Evolutionary conservation across 2,888 invertebrate genomes (phyloP).

Genomic region (Herminia tarsipennalis): DNA sequence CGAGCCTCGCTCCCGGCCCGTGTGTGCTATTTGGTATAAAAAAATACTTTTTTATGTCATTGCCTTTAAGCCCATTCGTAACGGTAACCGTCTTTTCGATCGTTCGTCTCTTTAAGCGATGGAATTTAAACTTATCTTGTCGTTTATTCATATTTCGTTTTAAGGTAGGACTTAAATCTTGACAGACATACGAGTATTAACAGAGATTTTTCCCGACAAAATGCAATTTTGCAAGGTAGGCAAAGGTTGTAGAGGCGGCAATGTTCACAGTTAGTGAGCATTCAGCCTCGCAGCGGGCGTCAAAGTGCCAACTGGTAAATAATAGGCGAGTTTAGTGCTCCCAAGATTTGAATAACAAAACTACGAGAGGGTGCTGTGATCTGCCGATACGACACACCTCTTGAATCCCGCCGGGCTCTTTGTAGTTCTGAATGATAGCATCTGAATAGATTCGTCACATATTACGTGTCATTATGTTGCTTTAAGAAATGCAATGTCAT

Average conservation of each 20-base stretch:
- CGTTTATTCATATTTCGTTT: slow-evolving; percentile 62
- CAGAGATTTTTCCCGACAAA: slow-evolving; percentile 36
- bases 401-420: slow-evolving; percentile 35
- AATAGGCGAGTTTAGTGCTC: slow-evolving; percentile 46
- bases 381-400: slow-evolving; percentile 48
- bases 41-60: slow-evolving; percentile 72
- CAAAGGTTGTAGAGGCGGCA: slow-evolving; percentile 35
- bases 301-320: slow-evolving; percentile 48
- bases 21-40: slow-evolving; percentile 76
- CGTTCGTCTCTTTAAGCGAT: slow-evolving; percentile 62
- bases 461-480: slow-evolving; percentile 25
- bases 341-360: slow-evolving; percentile 59
- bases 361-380: slow-evolving; percentile 46
- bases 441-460: slow-evolving; percentile 40
- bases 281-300: slow-evolving; percentile 45
- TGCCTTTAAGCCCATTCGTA: slow-evolving; percentile 80
- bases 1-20: slow-evolving; percentile 63
- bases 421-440: slow-evolving; percentile 37
- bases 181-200: slow-evolving; percentile 64
- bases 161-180: slow-evolving; percentile 64
- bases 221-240: slow-evolving; percentile 36
- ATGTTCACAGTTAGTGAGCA: slow-evolving; percentile 52
- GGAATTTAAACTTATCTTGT: slow-evolving; percentile 72
- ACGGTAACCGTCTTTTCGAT: slow-evolving; percentile 78
- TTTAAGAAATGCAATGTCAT: slow-evolving; percentile 34